A percentile compares a stretch with the other conserved stretches of the same genome.
These are phyloP conservation scores for Laticauda colubrina DNA, from an alignment of 2,113 vertebrate species.

Conservation along the genomic window DNA sequence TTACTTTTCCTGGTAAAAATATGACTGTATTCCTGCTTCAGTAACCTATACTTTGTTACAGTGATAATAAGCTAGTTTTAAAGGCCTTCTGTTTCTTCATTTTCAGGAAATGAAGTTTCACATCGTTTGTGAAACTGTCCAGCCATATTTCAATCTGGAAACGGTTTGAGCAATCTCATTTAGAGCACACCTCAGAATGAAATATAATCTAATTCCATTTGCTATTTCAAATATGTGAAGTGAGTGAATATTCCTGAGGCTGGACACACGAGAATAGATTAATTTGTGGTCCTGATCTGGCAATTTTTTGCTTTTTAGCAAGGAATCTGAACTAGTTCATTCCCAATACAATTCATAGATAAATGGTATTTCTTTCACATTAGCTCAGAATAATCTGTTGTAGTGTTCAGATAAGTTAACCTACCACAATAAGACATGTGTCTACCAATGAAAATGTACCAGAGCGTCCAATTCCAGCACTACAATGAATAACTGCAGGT, in stretches of 20 bases:
- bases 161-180: not conserved
- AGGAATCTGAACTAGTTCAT: not conserved
- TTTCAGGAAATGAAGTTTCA: not conserved
- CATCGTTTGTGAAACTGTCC: not conserved
- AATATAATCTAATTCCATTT: not conserved
- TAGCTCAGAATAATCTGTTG: not conserved
- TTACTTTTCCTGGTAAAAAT: not conserved
- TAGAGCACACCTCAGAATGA: not conserved
- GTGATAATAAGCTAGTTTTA: not conserved
- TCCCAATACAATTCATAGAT: not conserved
- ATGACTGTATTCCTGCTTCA: not conserved
- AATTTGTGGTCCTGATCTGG: not conserved
- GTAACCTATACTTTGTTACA: not conserved
- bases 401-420: slow-evolving; percentile 36
- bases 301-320: not conserved
- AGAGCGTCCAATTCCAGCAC: slow-evolving; percentile 93
- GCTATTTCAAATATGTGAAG: not conserved
- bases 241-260: not conserved
- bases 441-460: slow-evolving; percentile 95
- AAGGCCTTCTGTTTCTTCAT: not conserved
- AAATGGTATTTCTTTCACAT: not conserved
- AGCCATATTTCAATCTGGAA: not conserved
- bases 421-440: slow-evolving; percentile 93
- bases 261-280: not conserved
- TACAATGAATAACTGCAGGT: slow-evolving; percentile 91